Evolutionary conservation across 1,140 invertebrate species (phyloP).

Genomic region (Drosophila hydei): DNA sequence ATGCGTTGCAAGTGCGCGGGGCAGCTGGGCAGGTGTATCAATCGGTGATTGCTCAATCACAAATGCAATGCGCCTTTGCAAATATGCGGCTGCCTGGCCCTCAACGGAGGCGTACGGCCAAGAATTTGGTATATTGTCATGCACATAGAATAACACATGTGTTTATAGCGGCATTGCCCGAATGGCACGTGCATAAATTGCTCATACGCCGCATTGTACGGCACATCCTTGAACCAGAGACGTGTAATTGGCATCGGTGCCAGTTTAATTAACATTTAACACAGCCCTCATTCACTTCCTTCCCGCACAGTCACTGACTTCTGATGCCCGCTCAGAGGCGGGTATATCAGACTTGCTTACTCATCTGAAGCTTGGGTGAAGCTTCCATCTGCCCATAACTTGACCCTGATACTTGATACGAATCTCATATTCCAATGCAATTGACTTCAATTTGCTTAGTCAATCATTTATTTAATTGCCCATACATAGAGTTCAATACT

Average conservation of each 20-base stretch:
- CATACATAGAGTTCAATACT: too few relatives aligned
- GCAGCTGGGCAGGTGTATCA: slow-evolving; percentile 52
- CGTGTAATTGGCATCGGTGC: slow-evolving; percentile 13
- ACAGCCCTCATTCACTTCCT: not conserved
- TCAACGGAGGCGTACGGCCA: slow-evolving; percentile 18
- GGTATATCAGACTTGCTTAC: too few relatives aligned
- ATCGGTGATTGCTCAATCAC: slow-evolving; percentile 24
- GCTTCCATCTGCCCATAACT: too few relatives aligned
- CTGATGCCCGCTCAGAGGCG: too few relatives aligned
- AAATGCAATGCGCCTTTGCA: slow-evolving; percentile 41
- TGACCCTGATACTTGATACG: too few relatives aligned
- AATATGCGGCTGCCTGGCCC: slow-evolving; percentile 11
- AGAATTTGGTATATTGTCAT: slow-evolving; percentile 47
- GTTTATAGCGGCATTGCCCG: slow-evolving; percentile 6
- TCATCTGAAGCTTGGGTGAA: too few relatives aligned
- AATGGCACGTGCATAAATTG: slow-evolving; percentile 43
- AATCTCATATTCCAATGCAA: too few relatives aligned
- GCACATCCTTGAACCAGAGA: slow-evolving; percentile 41
- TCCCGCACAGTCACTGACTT: not conserved
- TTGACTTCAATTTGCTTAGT: too few relatives aligned
- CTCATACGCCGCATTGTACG: slow-evolving; percentile 41
- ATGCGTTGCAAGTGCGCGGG: slow-evolving; percentile 23
- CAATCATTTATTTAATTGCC: too few relatives aligned
- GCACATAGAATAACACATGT: not conserved
- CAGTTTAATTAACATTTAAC: not conserved